Evolutionary conservation across 2,113 vertebrate species (phyloP), one percentile per base, ranked within the genome.

Genomic region (Gulo gulo): DNA sequence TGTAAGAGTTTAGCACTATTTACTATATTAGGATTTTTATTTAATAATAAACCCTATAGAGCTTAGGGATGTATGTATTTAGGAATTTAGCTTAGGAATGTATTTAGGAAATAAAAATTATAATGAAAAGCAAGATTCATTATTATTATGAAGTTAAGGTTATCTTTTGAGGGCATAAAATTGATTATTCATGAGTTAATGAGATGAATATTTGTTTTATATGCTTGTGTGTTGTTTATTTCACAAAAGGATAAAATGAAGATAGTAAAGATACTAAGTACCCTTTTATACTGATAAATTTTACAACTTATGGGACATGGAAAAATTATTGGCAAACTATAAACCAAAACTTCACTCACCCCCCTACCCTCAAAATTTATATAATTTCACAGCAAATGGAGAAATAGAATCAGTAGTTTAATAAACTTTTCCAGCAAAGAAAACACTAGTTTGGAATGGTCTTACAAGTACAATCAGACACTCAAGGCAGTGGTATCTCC

Each of bases 141-240:
- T 18, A 86, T 71, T 42, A 42, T 63, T 74, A 65, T 57, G 45
- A 74, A 73, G 45, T 57, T 42, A 88, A 80, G 21, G 36, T 76
- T 83, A 57, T 45, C 29, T 88, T 55, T 82, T 34, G 67, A 34
- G 45, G 31, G 39, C 79, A 71, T 80, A 42, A 92, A 94, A 34
- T 61, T 96, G n/a, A 26, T n/a, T 86, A 63, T 52, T 93, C 76
- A 73, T 87, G 74, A 90, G 95, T 61, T 97, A 97, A 92, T 84
- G 61, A 95, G 80, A 61, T 83, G 26, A 10, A 50, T 90, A 34
- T 71, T 97, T 96, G n/a, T 80, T 87, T 94, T 92, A 71, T 82
- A n/a, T 2, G 45, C 7, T 93, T 86, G 10, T 83, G 2, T n/a
- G 52, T 10, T 74, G 24, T 29, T 78, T 94, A 78, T 57, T 84